Percentiles rank a stretch among this genome's conserved stretches.
Evolutionary conservation across 1,140 invertebrate genomes (phyloP).

Genomic region (Drosophila saltans): DNA sequence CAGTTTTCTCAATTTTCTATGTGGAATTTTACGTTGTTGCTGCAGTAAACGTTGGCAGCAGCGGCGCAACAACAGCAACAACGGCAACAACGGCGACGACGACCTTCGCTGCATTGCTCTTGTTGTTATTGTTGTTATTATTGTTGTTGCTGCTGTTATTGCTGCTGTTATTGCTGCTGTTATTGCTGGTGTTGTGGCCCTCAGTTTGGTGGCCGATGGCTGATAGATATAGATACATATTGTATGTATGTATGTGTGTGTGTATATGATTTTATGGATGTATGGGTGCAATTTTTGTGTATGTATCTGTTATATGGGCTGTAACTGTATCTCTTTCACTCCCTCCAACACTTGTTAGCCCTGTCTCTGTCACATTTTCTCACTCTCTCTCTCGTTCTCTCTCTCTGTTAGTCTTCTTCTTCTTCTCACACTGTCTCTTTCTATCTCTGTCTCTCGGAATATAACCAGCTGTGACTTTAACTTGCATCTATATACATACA

Average conservation of each 20-base stretch:
- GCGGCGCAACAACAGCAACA: background rate
- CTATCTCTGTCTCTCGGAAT: slow-evolving; percentile 23
- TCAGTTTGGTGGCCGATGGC: slow-evolving; percentile 50
- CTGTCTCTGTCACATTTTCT: slow-evolving; percentile 26
- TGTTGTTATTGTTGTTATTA: slow-evolving; percentile 22
- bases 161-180: background rate
- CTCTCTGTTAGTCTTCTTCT: slow-evolving; percentile 48
- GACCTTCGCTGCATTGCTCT: slow-evolving; percentile 64
- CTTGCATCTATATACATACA: slow-evolving; percentile 21
- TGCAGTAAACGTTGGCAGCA: slow-evolving; percentile 26
- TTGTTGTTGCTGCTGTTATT: no score
- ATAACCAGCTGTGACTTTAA: slow-evolving; percentile 19
- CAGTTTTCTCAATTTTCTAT: slow-evolving; percentile 77
- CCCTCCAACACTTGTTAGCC: background rate
- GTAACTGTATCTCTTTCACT: slow-evolving; percentile 38
- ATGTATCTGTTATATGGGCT: slow-evolving; percentile 52
- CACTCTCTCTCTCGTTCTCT: slow-evolving; percentile 21
- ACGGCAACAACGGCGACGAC: slow-evolving; percentile 34
- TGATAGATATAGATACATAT: slow-evolving; percentile 18
- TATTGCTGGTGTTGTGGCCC: slow-evolving; percentile 35
- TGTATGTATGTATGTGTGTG: background rate
- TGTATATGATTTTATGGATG: slow-evolving; percentile 1
- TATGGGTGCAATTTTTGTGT: slow-evolving; percentile 26
- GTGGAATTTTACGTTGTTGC: slow-evolving; percentile 54
- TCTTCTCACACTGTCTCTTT: slow-evolving; percentile 26